phyloP scores from a whole-genome alignment of 2,113 vertebrate genomes.

The Ramphastos sulfuratus region DNA sequence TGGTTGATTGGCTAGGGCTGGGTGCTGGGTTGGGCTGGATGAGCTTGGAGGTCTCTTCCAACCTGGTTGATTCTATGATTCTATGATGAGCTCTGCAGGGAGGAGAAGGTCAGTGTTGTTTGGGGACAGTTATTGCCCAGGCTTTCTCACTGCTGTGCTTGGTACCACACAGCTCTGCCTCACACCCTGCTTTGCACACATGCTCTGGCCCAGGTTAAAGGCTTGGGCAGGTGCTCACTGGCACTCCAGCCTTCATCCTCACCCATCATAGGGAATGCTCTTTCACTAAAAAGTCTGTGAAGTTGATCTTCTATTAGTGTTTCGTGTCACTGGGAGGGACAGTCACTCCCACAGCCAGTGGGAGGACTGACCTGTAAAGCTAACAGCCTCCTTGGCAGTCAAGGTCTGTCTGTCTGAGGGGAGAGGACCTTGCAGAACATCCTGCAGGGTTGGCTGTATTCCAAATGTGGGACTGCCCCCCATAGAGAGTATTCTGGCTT shows the following conservation, averaged over 20 bases:
- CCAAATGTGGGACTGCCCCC: not conserved
- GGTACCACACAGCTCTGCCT: not conserved
- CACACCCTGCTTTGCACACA: not conserved
- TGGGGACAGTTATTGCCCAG: not conserved
- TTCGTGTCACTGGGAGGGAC: not conserved
- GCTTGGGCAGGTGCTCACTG: not conserved
- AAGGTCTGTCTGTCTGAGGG: not conserved
- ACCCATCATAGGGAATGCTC: accelerated
- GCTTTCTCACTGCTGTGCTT: not conserved
- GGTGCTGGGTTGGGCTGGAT: too few species aligned
- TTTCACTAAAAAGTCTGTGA: not conserved
- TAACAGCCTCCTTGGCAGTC: not conserved
- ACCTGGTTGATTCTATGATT: too few species aligned
- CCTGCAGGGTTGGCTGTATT: not conserved
- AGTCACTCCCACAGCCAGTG: not conserved
- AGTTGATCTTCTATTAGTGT: not conserved
- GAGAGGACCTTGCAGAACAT: not conserved
- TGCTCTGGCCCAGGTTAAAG: not conserved
- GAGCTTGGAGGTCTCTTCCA: too few species aligned
- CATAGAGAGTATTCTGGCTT: not conserved
- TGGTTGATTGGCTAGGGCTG: too few species aligned
- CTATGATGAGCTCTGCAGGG: too few species aligned
- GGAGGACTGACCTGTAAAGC: not conserved
- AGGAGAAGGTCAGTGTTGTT: accelerated
- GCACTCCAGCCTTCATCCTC: not conserved